These are phyloP conservation scores for Calosoma granatense DNA, from an alignment of 1,140 invertebrate species.

Conservation along the genomic window DNA sequence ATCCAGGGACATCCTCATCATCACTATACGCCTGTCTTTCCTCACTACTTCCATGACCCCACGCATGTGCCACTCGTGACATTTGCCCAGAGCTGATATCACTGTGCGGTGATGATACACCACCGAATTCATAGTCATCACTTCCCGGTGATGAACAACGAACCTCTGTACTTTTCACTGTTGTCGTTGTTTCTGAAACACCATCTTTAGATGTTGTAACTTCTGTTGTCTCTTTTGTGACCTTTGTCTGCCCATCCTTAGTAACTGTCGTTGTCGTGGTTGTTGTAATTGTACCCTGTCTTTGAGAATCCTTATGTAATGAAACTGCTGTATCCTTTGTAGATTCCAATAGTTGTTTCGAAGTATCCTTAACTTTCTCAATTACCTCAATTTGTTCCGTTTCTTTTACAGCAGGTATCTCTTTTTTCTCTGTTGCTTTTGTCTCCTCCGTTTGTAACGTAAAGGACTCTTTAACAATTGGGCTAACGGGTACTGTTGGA, in stretches of 20 bases:
- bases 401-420: conserved; percentile 26
- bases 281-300: conserved; percentile 32
- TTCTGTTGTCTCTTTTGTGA: conserved; percentile 38
- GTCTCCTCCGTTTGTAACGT: conserved; percentile 14
- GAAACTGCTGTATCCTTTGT: conserved; percentile 35
- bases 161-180: conserved; percentile 38
- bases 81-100: conserved; percentile 45
- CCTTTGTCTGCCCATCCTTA: conserved; percentile 37
- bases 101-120: conserved; percentile 40
- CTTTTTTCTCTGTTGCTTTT: conserved; percentile 28
- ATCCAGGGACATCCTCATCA: conserved; percentile 41
- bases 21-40: conserved; percentile 30
- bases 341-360: conserved; percentile 14
- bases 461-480: conserved; percentile 27
- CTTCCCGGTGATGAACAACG: conserved; percentile 48
- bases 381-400: conserved; percentile 33
- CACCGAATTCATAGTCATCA: conserved; percentile 43
- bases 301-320: conserved; percentile 27
- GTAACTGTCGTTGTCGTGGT: conserved; percentile 39
- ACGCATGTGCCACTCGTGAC: conserved; percentile 39
- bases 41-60: conserved; percentile 35
- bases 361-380: conserved; percentile 36
- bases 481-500: conserved; percentile 45
- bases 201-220: conserved; percentile 39
- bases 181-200: conserved; percentile 37